A percentile compares a stretch with the other conserved stretches of the same genome.
Evolutionary conservation across 30 jellyfish, hydroid and myxozoan species (phyloP).

Genomic region (Nemopilema nomurai): DNA sequence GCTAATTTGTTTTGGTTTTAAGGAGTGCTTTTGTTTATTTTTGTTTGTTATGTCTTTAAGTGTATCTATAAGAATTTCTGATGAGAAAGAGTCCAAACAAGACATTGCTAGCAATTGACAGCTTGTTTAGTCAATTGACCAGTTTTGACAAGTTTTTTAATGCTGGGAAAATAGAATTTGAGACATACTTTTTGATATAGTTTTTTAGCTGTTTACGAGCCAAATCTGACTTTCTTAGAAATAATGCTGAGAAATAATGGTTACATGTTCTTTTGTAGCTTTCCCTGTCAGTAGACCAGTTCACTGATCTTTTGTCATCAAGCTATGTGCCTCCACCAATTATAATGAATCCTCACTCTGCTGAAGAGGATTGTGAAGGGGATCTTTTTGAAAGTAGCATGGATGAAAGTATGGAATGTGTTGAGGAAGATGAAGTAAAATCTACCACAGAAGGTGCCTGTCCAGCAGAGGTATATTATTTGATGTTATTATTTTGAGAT

Average conservation of each 20-base stretch:
- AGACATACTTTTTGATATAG: too few relatives aligned
- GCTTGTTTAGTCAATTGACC: too few relatives aligned
- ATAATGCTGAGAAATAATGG: too few relatives aligned
- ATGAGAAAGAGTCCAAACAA: too few relatives aligned
- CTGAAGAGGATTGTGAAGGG: not conserved
- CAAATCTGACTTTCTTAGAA: too few relatives aligned
- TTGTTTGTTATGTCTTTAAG: too few relatives aligned
- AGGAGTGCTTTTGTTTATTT: not conserved
- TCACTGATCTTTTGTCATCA: constrained; percentile 6
- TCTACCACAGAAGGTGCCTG: not conserved
- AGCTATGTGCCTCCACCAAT: not conserved
- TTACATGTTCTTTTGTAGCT: not conserved
- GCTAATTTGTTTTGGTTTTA: not conserved
- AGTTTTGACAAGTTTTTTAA: too few relatives aligned
- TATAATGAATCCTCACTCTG: not conserved
- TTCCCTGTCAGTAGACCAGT: constrained; percentile 4
- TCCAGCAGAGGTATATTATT: not conserved
- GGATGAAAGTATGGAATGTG: not conserved
- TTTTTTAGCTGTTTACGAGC: too few relatives aligned
- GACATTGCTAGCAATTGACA: not conserved
- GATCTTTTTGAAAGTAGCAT: not conserved
- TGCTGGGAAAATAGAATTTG: too few relatives aligned
- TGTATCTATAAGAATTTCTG: too few relatives aligned
- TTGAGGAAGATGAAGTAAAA: not conserved
- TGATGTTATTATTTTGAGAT: not conserved